Base-by-base conservation (phyloP, 2,113 vertebrate species). In the Tachysurus vachellii region DNA sequence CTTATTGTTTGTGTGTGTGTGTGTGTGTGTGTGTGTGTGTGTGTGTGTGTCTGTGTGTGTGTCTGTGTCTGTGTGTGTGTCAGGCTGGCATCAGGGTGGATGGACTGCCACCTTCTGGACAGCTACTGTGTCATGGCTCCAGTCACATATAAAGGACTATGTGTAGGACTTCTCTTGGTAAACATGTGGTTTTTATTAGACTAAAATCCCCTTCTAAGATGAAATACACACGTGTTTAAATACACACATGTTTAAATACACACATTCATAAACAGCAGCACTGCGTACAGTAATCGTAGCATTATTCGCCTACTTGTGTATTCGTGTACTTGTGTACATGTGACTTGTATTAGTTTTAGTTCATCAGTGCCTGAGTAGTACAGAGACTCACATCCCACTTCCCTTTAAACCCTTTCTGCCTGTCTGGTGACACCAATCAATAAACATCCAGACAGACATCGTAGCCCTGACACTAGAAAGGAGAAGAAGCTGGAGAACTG, bases 71-170 rank as follows among this genome's bases (percentile, higher is more conserved):
- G 71, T 57, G 57, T 79, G 57, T 47, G 47, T 64, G 3, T 44
- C 19, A 68, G 42, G 50, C n/a, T 11, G 17, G 54, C 84, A 88
- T 90, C 87, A 88, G 87, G 90, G 88, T 96, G 97, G 94, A 93
- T 96, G 95, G 92, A 94, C 96, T 96, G 97, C 98, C 98, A 97
- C 95, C 98, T 99, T 95, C 97, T 96, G 98, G 98, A 91, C 57
- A 89, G 88, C 88, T 71, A 4, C 91, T 89, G 84, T 89, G 85
- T 80, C 76, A 77, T 47, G 57, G 56, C 57, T 85, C 31, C 14
- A 17, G 8, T 50, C 47, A 50, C 47, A 50, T 50, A 9, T 50
- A 14, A 47, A 47, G 56, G 26, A 82, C 17, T 47, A 0, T 50
- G 56, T 28, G 76, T 50, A 47, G n/a, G 28, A 44, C 56, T 56